Evolutionary conservation across 1,140 invertebrate species (phyloP), one percentile per base, ranked within the genome.

Genomic region (Drosophila erecta): DNA sequence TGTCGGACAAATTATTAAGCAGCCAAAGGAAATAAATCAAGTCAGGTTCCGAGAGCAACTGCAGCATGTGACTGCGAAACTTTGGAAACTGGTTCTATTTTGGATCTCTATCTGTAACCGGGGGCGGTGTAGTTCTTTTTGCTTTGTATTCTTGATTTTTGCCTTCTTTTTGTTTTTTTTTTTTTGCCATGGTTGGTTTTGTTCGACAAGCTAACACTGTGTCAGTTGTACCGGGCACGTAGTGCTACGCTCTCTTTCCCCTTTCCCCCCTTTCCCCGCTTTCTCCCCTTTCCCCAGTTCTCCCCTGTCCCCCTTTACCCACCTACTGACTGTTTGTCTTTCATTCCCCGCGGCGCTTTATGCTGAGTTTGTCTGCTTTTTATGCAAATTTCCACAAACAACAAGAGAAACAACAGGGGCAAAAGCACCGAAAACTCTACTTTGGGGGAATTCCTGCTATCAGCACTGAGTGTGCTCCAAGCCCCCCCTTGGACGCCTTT

Each of bases 341-440:
- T 51, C 46, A 38, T 22, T 75, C 60, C 69, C 59, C 58, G 71
- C 67, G 20, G 67, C 67, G 43, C 65, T 71, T 71, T 76, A 58
- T 76, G 73, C 72, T 59, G 67, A 76, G 61, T 76, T 76, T 67
- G 51, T 67, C 67, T 79, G 73, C 73, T 72, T 66, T 85, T 77
- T 85, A 85, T 85, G 81, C 81, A 85, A 85, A 85, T 76, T 85
- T 85, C 38, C 47, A 46, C 61, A 59, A 84, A 75, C 73, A 74
- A 76, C 73, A 76, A 59, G 24, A 69, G 60, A 49, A 62, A 54
- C 35, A 59, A 41, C 47, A 76, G 60, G 33, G 46, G 49, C 40
- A 30, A 41, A 38, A 69, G 41, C 46, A 58, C 62, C 33, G n/a
- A 70, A 70, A 70, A 56, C 64, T 57, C 64, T 47, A 47, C 65